These are phyloP conservation scores for Lampropteryx suffumata DNA, from an alignment of 2,888 invertebrate species.

Conservation along the genomic window DNA sequence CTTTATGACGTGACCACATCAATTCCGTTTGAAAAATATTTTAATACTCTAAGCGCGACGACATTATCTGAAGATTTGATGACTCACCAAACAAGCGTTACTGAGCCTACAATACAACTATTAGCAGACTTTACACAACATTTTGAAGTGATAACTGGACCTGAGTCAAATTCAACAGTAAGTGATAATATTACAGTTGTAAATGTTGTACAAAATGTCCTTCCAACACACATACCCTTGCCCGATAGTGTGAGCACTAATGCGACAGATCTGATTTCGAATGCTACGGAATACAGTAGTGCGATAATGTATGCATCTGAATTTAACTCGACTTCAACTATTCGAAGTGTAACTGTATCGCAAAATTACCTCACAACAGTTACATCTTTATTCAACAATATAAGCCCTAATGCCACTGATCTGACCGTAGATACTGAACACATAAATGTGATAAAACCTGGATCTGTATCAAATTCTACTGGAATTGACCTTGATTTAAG, in stretches of 20 bases:
- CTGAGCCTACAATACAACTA: constrained; percentile 6
- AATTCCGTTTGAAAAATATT: constrained; percentile 32
- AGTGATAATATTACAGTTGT: not conserved
- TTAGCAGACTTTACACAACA: not conserved
- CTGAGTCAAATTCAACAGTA: not conserved
- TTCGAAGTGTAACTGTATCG: not conserved
- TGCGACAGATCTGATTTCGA: not conserved
- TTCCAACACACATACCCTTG: not conserved
- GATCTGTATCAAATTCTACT: not conserved
- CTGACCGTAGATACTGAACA: not conserved
- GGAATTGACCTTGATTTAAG: too few species aligned
- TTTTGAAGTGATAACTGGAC: not conserved
- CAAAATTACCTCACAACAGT: not conserved
- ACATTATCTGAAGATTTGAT: constrained; percentile 22
- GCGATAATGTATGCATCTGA: not conserved
- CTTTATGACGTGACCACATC: constrained; percentile 13
- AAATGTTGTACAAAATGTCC: not conserved
- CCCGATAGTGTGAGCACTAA: not conserved
- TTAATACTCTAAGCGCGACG: constrained; percentile 33
- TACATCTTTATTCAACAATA: not conserved
- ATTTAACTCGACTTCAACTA: not conserved
- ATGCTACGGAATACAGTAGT: not conserved
- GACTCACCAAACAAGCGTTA: constrained; percentile 1
- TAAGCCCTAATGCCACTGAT: not conserved
- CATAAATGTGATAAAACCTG: too few species aligned